These are phyloP conservation scores for Scaptomyza pallida DNA, from an alignment of 1,140 invertebrate species.

Conservation along the genomic window DNA sequence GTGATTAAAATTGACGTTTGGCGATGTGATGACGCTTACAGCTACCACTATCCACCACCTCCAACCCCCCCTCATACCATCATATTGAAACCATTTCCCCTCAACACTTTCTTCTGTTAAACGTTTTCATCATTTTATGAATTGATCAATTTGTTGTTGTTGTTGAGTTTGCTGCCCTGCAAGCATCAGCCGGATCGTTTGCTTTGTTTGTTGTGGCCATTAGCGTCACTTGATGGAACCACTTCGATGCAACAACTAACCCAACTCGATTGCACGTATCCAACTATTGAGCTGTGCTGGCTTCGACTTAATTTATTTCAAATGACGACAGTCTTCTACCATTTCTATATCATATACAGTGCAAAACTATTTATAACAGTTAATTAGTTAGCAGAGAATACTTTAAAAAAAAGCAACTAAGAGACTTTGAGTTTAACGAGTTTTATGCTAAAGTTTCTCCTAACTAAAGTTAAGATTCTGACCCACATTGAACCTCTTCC, in stretches of 20 bases:
- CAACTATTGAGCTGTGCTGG: slow-evolving; percentile 38
- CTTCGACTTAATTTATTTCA: slow-evolving; percentile 72
- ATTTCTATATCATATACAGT: slow-evolving; percentile 5
- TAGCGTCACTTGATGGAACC: slow-evolving; percentile 75
- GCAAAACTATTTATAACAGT: slow-evolving; percentile 63
- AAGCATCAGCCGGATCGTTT: slow-evolving; percentile 70
- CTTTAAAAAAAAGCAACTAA: too few species aligned
- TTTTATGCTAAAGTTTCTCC: too few species aligned
- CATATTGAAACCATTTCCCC: too few species aligned
- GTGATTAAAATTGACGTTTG: slow-evolving; percentile 80
- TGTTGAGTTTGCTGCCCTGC: slow-evolving; percentile 49
- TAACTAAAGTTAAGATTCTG: too few species aligned
- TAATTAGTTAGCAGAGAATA: too few species aligned
- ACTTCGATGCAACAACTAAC: slow-evolving; percentile 7
- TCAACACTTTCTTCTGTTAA: slow-evolving; percentile 76
- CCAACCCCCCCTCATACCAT: not conserved
- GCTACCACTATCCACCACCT: slow-evolving; percentile 16
- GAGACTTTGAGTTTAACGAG: too few species aligned
- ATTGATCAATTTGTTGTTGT: slow-evolving; percentile 78
- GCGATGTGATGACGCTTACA: slow-evolving; percentile 63
- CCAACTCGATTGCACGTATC: slow-evolving; percentile 5
- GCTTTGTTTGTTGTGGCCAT: slow-evolving; percentile 79
- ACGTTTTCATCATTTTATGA: slow-evolving; percentile 81
- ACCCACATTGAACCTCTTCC: too few species aligned
- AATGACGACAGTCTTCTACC: not conserved